These are phyloP conservation scores for Vesta saturnalis DNA, from an alignment of 2,888 invertebrate genomes.

Conservation along the genomic window DNA sequence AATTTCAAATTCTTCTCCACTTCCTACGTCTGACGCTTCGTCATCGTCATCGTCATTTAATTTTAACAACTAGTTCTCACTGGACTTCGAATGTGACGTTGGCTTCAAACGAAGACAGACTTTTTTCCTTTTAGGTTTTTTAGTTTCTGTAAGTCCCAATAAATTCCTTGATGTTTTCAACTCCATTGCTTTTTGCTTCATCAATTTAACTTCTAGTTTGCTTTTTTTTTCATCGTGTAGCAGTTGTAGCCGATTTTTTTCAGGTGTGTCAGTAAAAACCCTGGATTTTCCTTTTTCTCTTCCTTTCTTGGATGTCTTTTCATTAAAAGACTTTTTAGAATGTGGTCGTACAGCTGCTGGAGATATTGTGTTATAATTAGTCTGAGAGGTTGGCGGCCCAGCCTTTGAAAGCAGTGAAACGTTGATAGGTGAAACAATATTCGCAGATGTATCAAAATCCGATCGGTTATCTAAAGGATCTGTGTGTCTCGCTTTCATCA, in stretches of 20 bases:
- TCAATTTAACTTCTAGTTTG: background rate
- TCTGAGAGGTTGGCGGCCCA: background rate
- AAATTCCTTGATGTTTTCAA: constrained; percentile 41
- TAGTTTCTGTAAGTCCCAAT: constrained; percentile 41
- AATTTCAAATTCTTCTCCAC: constrained; percentile 16
- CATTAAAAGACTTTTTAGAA: background rate
- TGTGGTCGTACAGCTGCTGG: background rate
- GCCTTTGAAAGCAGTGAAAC: background rate
- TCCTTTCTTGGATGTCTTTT: background rate
- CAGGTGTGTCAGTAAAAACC: background rate
- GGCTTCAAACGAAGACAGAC: constrained; percentile 37
- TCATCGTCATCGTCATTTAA: constrained; percentile 44
- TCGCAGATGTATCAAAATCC: background rate
- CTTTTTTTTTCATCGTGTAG: background rate
- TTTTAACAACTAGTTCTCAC: constrained; percentile 45
- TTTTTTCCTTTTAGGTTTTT: constrained; percentile 41
- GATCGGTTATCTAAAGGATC: background rate
- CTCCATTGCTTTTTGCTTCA: constrained; percentile 12
- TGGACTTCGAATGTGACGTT: constrained; percentile 43
- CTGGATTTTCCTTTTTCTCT: background rate
- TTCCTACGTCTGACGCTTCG: constrained; percentile 4
- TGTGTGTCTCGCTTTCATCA: background rate
- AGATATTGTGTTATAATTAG: background rate
- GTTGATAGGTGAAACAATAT: background rate
- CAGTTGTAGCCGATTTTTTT: background rate